Evolutionary conservation across 2,797 vertebrate species (phyloP).

Genomic region (Bucorvus abyssinicus): DNA sequence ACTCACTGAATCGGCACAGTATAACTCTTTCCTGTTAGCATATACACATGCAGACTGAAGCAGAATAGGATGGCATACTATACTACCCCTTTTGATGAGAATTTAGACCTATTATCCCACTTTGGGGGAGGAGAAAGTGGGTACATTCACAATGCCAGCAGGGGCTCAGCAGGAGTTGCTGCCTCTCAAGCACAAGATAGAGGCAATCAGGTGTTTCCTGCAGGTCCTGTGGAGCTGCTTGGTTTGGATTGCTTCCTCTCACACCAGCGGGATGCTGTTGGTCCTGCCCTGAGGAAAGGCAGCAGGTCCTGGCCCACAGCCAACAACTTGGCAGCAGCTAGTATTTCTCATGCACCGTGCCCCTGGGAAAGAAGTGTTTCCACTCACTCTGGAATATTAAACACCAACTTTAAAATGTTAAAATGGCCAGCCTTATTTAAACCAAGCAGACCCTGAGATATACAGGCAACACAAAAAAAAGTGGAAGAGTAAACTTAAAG

Average conservation of each 20-base stretch:
- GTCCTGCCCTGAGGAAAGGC: background rate
- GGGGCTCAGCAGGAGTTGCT: background rate
- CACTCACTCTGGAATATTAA: background rate
- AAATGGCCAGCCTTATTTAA: background rate
- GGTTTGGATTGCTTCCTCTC: background rate
- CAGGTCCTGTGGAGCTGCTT: background rate
- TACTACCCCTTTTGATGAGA: background rate
- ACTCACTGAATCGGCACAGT: background rate
- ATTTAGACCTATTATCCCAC: conserved; percentile 10
- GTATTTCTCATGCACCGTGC: background rate
- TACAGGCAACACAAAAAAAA: background rate
- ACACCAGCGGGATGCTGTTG: background rate
- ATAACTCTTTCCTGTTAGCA: background rate
- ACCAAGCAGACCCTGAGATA: background rate
- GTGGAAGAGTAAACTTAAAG: background rate
- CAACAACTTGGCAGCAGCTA: background rate
- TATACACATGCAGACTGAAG: background rate
- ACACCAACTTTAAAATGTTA: background rate
- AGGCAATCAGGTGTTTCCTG: conserved; percentile 23
- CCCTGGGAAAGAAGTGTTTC: background rate
- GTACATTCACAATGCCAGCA: background rate
- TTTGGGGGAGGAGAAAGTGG: background rate
- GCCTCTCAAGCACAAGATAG: background rate
- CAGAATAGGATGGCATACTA: background rate
- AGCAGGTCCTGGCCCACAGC: background rate